Percentiles rank a stretch among this genome's conserved stretches.
Evolutionary conservation across 2,113 vertebrate genomes (phyloP).

Genomic region (Hystrix cristata): DNA sequence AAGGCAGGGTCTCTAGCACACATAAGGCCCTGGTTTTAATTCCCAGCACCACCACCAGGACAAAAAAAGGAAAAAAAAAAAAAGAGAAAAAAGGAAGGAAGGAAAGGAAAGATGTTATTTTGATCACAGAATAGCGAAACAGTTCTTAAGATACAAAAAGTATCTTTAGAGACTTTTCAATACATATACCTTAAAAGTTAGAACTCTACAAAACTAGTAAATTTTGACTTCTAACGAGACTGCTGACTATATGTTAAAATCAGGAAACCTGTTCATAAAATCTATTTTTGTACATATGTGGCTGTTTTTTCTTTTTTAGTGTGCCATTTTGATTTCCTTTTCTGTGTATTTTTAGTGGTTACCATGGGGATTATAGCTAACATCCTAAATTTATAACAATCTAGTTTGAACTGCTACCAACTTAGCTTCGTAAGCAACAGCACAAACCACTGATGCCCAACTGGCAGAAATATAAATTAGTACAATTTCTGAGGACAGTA

Average conservation of each 20-base stretch:
- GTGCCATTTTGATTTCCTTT: slow-evolving; percentile 27
- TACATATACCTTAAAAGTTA: neutral
- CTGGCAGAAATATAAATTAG: neutral
- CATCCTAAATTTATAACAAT: slow-evolving; percentile 17
- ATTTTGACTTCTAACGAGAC: neutral
- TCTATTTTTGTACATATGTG: neutral
- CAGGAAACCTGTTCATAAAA: neutral
- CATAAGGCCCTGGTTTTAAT: neutral
- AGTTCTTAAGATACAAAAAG: slow-evolving; percentile 17
- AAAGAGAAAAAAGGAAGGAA: neutral
- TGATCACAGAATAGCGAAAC: neutral
- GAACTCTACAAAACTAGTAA: neutral
- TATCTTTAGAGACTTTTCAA: neutral
- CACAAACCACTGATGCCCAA: neutral
- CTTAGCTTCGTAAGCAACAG: slow-evolving; percentile 3
- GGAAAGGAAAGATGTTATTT: neutral
- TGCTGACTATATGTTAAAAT: neutral
- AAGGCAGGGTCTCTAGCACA: neutral
- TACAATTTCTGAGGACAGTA: neutral
- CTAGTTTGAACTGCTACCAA: slow-evolving; percentile 49
- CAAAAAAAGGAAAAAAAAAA: neutral
- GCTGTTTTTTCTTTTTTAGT: neutral
- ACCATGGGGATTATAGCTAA: slow-evolving; percentile 32
- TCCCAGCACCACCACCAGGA: neutral
- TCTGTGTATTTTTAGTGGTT: slow-evolving; percentile 41